A percentile compares a stretch with the other conserved stretches of the same genome.
phyloP scores from a whole-genome alignment of 2,113 vertebrate genomes.

The Nannobrachium achirus region DNA sequence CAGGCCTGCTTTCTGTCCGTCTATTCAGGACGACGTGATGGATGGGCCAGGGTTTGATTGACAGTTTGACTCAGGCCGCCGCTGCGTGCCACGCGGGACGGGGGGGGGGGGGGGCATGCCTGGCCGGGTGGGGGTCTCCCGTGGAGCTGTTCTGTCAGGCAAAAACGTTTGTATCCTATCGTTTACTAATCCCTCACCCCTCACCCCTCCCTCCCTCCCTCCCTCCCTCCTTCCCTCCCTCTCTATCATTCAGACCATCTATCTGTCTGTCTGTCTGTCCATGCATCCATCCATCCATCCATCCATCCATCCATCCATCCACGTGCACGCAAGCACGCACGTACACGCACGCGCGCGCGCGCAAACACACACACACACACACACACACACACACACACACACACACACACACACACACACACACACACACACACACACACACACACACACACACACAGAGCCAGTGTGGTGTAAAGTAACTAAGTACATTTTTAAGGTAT shows the following conservation, averaged over 20 bases:
- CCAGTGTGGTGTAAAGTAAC: too few relatives aligned
- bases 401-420: too few relatives aligned
- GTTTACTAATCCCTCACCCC: conserved; percentile 52
- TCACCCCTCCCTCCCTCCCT: conserved; percentile 15
- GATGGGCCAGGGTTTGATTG: conserved; percentile 62
- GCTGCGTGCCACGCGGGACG: too few relatives aligned
- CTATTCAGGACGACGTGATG: conserved; percentile 35
- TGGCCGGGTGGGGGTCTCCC: conserved; percentile 61
- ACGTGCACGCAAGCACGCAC: not conserved
- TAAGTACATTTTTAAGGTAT: too few relatives aligned
- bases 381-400: not conserved
- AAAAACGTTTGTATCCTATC: conserved; percentile 45
- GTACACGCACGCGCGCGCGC: not conserved
- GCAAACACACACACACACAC: too few relatives aligned
- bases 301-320: not conserved
- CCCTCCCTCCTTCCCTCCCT: conserved; percentile 10
- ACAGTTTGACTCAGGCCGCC: conserved; percentile 42
- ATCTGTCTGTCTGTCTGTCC: not conserved
- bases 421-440: too few relatives aligned
- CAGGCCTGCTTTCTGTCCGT: too few relatives aligned
- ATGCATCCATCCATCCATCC: too few relatives aligned
- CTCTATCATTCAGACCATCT: conserved; percentile 8
- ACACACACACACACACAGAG: too few relatives aligned
- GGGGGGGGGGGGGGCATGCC: not conserved
- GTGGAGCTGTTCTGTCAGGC: conserved; percentile 61